Evolutionary conservation across 2,888 invertebrate genomes (phyloP), one percentile per base, ranked within the genome.

Genomic region (Cantharis lateralis): DNA sequence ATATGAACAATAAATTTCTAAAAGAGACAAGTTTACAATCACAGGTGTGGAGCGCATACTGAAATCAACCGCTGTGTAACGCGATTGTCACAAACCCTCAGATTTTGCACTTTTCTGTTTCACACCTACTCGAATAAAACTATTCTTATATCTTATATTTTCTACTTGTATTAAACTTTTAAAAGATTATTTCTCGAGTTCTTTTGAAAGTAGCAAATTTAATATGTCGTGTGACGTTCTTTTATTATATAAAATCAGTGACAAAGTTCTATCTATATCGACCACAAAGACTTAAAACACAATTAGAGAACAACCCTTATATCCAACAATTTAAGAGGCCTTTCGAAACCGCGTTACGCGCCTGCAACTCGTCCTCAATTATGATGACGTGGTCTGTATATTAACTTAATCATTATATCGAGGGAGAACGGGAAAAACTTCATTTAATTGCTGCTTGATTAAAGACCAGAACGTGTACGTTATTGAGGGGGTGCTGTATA

Each of bases 371-470:
- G 81, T 78, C 76, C 81, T 82, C 83, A 81, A 81, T 82, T 79
- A 78, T 78, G 80, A 84, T 82, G 83, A 82, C 83, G 84, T 82
- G 85, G 82, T 82, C 80, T 81, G 84, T 86, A 84, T 86, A 86
- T 86, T 86, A 86, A 86, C 84, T 84, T 83, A 85, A 85, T 86
- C 85, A 84, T 85, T 85, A 84, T 80, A 79, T 81, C 70, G 82
- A 80, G 82, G 81, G 76, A 74, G 80, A 78, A 79, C 71, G 80
- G 82, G 81, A 82, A 85, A 87, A 85, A 85, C 84, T 85, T 80
- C 75, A 80, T 85, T 87, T 88, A 88, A 88, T 88, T 88, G 87
- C 86, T 85, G 86, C 85, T 87, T 88, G 87, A 88, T 88, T 88
- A 87, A 87, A 88, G 88, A 85, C 85, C 86, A 83, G 85, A 83